Evolutionary conservation across 2,113 vertebrate species (phyloP).

Genomic region (Chloebia gouldiae): DNA sequence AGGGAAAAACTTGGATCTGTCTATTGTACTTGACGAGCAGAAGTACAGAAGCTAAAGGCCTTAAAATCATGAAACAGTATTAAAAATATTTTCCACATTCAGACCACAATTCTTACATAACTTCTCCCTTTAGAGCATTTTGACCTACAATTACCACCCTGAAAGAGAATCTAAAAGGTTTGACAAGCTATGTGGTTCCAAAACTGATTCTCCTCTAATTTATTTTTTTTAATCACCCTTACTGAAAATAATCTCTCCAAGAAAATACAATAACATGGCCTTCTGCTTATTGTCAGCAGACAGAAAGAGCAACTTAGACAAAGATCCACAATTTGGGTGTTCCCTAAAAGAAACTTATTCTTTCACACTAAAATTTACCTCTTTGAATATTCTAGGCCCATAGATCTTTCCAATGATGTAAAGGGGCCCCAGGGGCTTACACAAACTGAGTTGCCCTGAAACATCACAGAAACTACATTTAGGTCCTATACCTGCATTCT

Average conservation of each 20-base stretch:
- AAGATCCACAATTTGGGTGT: neutral
- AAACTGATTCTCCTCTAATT: neutral
- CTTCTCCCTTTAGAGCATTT: neutral
- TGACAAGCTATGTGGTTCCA: neutral
- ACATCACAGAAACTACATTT: neutral
- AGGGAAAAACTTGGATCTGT: neutral
- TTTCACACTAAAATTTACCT: neutral
- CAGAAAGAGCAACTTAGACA: neutral
- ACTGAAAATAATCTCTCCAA: neutral
- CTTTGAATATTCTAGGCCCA: neutral
- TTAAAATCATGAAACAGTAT: neutral
- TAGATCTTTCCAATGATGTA: neutral
- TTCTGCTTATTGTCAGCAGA: neutral
- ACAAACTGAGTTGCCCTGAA: neutral
- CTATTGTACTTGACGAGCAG: neutral
- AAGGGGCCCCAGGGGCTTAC: neutral
- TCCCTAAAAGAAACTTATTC: neutral
- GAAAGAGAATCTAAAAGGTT: neutral
- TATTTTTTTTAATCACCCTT: neutral
- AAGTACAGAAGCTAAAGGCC: neutral
- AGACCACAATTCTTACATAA: neutral
- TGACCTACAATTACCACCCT: neutral
- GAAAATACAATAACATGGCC: fast-evolving
- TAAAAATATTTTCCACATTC: neutral
- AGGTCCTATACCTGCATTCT: neutral